These are phyloP conservation scores for Poeciliopsis gracilis DNA, from an alignment of 2,797 vertebrate genomes.

Conservation along the genomic window DNA sequence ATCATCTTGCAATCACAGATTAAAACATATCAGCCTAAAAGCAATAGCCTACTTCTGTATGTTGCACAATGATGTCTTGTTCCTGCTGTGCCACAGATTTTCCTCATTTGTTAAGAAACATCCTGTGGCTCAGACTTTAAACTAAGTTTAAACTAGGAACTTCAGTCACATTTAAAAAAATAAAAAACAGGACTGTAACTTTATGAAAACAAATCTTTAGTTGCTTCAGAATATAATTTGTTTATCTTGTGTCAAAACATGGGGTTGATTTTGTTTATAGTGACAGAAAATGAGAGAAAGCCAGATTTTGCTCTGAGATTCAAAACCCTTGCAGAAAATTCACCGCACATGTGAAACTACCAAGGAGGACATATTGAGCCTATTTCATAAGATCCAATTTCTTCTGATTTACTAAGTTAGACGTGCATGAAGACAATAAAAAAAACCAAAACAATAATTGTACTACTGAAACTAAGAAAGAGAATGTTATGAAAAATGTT, in stretches of 20 bases:
- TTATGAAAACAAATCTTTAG: background rate
- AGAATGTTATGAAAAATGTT: background rate
- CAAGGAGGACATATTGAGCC: background rate
- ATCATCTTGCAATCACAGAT: background rate
- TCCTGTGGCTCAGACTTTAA: background rate
- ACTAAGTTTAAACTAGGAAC: background rate
- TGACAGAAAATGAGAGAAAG: background rate
- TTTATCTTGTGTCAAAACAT: background rate
- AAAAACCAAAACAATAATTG: background rate
- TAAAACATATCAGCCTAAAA: background rate
- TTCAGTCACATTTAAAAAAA: background rate
- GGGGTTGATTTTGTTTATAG: background rate
- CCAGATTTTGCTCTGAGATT: constrained; percentile 1
- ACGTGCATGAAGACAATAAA: background rate
- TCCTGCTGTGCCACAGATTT: background rate
- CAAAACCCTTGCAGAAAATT: constrained; percentile 18
- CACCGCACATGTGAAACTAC: background rate
- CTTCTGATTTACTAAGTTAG: background rate
- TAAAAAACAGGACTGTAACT: background rate
- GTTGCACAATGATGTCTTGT: constrained; percentile 4
- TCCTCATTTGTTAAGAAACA: background rate
- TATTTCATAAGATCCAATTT: background rate
- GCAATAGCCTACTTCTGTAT: background rate
- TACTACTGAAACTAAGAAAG: background rate
- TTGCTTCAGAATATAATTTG: background rate